A percentile compares a stretch with the other conserved stretches of the same genome.
Evolutionary conservation across 2,888 invertebrate genomes (phyloP).

Genomic region (Pyrochroa serraticornis): DNA sequence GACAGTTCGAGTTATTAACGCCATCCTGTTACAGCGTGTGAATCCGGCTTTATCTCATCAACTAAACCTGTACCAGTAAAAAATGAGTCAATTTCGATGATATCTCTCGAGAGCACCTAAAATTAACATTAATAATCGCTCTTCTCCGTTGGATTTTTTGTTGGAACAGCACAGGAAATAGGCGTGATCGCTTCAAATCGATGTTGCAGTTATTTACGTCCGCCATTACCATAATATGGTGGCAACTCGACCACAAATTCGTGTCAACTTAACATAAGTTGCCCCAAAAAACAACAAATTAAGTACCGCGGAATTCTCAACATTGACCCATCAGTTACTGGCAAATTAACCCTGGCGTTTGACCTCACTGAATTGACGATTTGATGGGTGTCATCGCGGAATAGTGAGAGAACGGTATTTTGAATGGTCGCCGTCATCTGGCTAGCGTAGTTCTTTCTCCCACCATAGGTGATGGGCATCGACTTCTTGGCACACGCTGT

Average conservation of each 20-base stretch:
- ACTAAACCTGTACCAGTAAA: conserved; percentile 3
- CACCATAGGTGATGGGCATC: conserved; percentile 1
- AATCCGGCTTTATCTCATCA: conserved; percentile 12
- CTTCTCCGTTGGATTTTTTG: not conserved
- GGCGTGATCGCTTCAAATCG: conserved; percentile 9
- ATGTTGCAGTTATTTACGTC: too few species aligned
- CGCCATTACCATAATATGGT: not conserved
- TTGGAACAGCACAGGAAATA: conserved; percentile 8
- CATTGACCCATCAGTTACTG: too few species aligned
- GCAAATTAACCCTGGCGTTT: too few species aligned
- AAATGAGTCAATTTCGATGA: conserved; percentile 13
- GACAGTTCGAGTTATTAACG: conserved; percentile 11
- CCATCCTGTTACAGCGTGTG: conserved; percentile 22
- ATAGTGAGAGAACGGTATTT: too few species aligned
- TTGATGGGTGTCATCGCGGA: too few species aligned
- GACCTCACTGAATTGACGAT: too few species aligned
- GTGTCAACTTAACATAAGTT: not conserved
- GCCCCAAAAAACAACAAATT: too few species aligned
- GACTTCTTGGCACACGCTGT: conserved; percentile 8
- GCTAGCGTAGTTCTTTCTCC: conserved; percentile 2
- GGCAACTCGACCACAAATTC: not conserved
- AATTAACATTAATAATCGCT: conserved; percentile 17
- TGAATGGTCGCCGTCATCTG: too few species aligned
- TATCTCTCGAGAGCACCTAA: conserved; percentile 15
- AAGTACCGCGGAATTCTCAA: too few species aligned